These are phyloP conservation scores for Eupristina koningsbergeri DNA, from an alignment of 1,140 invertebrate genomes.

Conservation along the genomic window DNA sequence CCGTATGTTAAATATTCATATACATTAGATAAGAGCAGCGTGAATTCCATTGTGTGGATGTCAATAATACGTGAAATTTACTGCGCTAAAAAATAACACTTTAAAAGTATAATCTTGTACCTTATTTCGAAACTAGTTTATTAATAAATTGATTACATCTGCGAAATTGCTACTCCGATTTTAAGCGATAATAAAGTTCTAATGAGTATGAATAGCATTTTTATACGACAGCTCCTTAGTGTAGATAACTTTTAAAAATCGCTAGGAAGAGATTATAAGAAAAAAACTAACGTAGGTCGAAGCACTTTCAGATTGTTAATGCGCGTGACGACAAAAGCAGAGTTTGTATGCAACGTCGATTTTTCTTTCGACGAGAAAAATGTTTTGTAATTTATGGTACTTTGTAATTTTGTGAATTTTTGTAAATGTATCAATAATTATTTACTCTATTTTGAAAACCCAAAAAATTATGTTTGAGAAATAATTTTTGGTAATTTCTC, in stretches of 20 bases:
- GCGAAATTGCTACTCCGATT: constrained; percentile 9
- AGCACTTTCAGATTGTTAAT: constrained; percentile 48
- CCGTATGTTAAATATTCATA: neutral
- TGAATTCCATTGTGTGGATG: neutral
- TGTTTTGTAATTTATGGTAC: constrained; percentile 33
- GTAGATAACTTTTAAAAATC: constrained; percentile 28
- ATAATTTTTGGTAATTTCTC: constrained; percentile 22
- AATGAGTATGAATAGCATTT: constrained; percentile 41
- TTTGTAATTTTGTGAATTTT: constrained; percentile 45
- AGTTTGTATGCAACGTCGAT: constrained; percentile 41
- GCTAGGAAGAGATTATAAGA: constrained; percentile 45
- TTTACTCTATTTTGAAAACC: constrained; percentile 25
- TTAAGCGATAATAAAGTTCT: constrained; percentile 32
- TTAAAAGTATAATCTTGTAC: constrained; percentile 23
- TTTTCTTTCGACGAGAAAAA: constrained; percentile 39
- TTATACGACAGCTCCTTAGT: constrained; percentile 28
- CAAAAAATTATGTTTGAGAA: constrained; percentile 35
- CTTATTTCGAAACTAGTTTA: constrained; percentile 17
- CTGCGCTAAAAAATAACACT: constrained; percentile 3
- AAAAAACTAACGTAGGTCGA: constrained; percentile 41
- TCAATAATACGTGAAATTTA: constrained; percentile 8
- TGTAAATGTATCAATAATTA: constrained; percentile 44
- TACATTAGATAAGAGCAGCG: neutral
- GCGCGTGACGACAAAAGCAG: constrained; percentile 40
- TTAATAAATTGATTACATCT: constrained; percentile 17